phyloP scores from a whole-genome alignment of 1,140 invertebrate species.

The Whitmania pigra region DNA sequence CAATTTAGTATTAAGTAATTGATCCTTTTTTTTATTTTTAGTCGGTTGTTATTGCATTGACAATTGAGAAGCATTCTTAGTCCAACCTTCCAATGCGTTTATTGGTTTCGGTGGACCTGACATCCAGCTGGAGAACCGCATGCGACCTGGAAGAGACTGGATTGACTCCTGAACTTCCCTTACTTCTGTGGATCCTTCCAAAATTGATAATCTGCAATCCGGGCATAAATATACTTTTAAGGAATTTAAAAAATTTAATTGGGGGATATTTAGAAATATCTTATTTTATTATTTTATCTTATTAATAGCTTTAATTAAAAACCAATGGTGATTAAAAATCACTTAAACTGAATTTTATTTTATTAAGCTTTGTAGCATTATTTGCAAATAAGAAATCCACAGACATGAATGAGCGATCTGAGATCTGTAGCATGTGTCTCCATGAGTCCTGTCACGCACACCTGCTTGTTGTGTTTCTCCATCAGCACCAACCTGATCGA shows the following conservation, averaged over 20 bases:
- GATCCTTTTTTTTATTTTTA: too few species aligned
- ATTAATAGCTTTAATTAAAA: neutral
- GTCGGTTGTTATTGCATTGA: too few species aligned
- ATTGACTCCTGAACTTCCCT: slow-evolving; percentile 39
- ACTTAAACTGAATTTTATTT: too few species aligned
- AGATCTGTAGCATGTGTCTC: slow-evolving; percentile 37
- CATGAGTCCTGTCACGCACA: slow-evolving; percentile 39
- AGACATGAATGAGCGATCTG: slow-evolving; percentile 34
- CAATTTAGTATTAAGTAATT: too few species aligned
- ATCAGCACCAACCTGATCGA: slow-evolving; percentile 33
- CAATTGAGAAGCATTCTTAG: neutral
- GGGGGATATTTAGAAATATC: neutral
- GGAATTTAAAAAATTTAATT: neutral
- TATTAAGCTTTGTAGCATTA: too few species aligned
- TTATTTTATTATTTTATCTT: slow-evolving; percentile 1
- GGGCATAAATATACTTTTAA: neutral
- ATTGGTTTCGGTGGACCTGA: slow-evolving; percentile 21
- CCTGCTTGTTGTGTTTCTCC: slow-evolving; percentile 38
- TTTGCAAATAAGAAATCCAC: too few species aligned
- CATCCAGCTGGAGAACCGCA: slow-evolving; percentile 39
- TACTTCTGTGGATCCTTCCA: slow-evolving; percentile 38
- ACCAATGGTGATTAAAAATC: neutral
- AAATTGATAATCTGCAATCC: slow-evolving; percentile 34
- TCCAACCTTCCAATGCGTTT: neutral
- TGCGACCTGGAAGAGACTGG: slow-evolving; percentile 42